Base-by-base conservation (phyloP, 2,113 vertebrate genomes). In the Callocephalon fimbriatum region DNA sequence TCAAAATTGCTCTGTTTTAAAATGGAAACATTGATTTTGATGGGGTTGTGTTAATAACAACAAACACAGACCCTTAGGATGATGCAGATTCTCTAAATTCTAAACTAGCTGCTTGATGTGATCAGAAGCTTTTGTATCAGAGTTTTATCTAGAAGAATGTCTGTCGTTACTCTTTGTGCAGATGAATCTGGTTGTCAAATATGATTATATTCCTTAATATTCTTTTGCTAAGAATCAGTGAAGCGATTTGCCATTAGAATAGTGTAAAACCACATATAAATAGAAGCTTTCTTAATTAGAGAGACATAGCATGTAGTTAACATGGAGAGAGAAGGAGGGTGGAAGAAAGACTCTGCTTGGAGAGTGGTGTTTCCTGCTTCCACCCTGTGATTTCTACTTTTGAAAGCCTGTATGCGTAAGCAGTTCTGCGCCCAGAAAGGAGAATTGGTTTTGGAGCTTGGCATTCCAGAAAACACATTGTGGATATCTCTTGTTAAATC, bases 221-320 rank as follows among this genome's bases (percentile, higher is more conserved):
- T 35, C 7, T 51, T 54, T 67, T 87, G 50, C 37, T 75, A 56
- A 61, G 65, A 78, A 17, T 42, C 25, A 37, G 42, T 27, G 40
- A 68, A 42, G 16, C 29, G 35, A 21, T 61, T 88, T 91, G 19
- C 16, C 14, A 40, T 40, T 75, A 27, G 18, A 53, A 7, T 23
- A 71, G 38, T 38, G 40, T 83, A 59, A 83, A 68, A 65, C 4
- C 26, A 63, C 42, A 16, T 7, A 27, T 53, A 32, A 29, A 12
- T 15, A 54, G 23, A n/a, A 51, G 37, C 44, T 68, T 61, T 76
- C 56, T 56, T 40, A 56, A 45, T 54, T 35, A 56, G 27, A 31
- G 37, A 32, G 10, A 10, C 1, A 0, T n/a, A 25, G 26, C 23
- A 3, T 32, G 10, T 27, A 20, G 23, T 15, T n/a, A 19, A 14